phyloP scores from a whole-genome alignment of 30 jellyfish, hydroid and myxozoan species.

The Aurelia sp. region DNA sequence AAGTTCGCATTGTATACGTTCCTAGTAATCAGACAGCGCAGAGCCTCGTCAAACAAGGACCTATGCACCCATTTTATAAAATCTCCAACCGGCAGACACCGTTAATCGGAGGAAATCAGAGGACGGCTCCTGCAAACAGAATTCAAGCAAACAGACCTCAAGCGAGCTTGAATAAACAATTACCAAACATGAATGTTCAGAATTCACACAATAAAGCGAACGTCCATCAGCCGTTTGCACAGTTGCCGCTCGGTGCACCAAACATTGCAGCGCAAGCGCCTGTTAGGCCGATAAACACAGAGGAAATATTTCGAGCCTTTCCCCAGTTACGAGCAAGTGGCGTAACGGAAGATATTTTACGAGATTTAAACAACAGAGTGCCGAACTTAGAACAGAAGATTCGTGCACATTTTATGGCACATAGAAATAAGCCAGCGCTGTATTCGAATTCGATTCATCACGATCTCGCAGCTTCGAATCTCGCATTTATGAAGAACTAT shows the following conservation, averaged over 20 bases:
- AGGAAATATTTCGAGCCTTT: slow-evolving; percentile 51
- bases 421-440: slow-evolving; percentile 47
- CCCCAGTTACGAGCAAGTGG: slow-evolving; percentile 96
- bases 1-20: slow-evolving; percentile 59
- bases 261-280: not conserved
- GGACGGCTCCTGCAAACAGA: not conserved
- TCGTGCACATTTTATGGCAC: slow-evolving; percentile 79
- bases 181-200: not conserved
- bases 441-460: slow-evolving; percentile 71
- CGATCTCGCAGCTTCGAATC: slow-evolving; percentile 84
- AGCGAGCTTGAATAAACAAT: not conserved
- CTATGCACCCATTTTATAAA: slow-evolving; percentile 13
- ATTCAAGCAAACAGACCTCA: slow-evolving; percentile 1
- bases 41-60: slow-evolving; percentile 26
- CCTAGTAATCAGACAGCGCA: slow-evolving; percentile 53
- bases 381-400: slow-evolving; percentile 90
- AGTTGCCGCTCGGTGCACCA: not conserved
- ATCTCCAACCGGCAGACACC: slow-evolving; percentile 18
- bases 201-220: not conserved
- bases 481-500: slow-evolving; percentile 89
- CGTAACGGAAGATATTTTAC: slow-evolving; percentile 70
- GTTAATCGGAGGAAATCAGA: not conserved
- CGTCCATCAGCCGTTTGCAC: not conserved
- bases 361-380: slow-evolving; percentile 71
- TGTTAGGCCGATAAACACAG: slow-evolving; percentile 65